A percentile compares a stretch with the other conserved stretches of the same genome.
phyloP scores from a whole-genome alignment of 2,113 vertebrate genomes.

The Neolamprologus sp. region DNA sequence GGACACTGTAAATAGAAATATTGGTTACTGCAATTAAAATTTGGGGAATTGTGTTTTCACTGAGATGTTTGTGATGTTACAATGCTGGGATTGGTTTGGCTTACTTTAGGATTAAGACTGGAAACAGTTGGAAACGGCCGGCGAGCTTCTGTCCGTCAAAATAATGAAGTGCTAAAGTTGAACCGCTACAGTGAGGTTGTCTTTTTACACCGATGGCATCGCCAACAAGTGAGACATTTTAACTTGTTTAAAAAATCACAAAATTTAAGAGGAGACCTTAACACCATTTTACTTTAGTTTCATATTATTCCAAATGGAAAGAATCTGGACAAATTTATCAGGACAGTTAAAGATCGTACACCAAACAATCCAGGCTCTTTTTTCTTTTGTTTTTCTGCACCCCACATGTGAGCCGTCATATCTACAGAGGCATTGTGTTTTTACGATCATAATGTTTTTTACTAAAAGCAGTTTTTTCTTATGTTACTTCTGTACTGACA shows the following conservation, averaged over 20 bases:
- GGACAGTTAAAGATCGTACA: not conserved
- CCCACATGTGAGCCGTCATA: not conserved
- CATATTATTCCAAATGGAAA: not conserved
- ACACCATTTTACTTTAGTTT: not conserved
- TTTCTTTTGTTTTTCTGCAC: not conserved
- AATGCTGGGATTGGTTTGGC: not conserved
- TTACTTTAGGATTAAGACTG: not conserved
- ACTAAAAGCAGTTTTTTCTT: not conserved
- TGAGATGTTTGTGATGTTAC: not conserved
- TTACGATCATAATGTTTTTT: fast-evolving
- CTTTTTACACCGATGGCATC: not conserved
- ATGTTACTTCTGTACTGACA: not conserved
- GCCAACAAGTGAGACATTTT: not conserved
- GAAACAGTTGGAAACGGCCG: fast-evolving
- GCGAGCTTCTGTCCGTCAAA: not conserved
- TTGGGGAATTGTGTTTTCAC: not conserved
- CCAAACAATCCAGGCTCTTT: not conserved
- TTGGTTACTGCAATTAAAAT: not conserved
- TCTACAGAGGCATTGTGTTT: not conserved
- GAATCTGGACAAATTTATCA: not conserved
- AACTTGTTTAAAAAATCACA: not conserved
- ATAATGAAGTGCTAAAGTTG: not conserved
- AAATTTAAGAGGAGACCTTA: not conserved
- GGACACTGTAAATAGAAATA: not conserved
- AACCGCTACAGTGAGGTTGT: not conserved